phyloP scores from a whole-genome alignment of 2,888 invertebrate genomes.

The Apamea monoglypha region DNA sequence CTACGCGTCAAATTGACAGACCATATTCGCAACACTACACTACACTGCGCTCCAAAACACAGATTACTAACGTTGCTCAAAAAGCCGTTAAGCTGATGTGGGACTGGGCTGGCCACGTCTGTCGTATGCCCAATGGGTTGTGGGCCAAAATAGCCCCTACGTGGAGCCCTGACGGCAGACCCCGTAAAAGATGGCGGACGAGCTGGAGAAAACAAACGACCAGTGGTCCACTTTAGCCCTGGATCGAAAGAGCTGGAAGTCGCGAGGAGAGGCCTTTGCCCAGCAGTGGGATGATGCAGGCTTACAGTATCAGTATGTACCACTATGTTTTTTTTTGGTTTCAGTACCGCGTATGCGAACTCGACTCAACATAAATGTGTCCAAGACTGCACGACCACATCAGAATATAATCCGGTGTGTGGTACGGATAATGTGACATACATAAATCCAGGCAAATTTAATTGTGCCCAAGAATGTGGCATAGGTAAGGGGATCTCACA shows the following conservation, averaged over 20 bases:
- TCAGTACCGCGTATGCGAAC: conserved; percentile 25
- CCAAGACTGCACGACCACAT: conserved; percentile 69
- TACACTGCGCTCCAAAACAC: neutral
- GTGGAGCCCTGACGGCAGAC: neutral
- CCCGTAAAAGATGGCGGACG: neutral
- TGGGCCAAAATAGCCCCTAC: neutral
- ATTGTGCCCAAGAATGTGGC: conserved; percentile 77
- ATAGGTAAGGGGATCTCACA: conserved; percentile 65
- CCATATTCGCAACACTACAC: neutral
- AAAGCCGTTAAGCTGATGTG: neutral
- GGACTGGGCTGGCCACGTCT: neutral
- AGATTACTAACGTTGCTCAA: neutral
- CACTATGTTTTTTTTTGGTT: neutral
- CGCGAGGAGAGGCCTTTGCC: neutral
- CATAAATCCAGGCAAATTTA: conserved; percentile 75
- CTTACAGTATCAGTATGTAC: neutral
- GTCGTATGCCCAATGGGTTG: neutral
- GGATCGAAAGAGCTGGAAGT: neutral
- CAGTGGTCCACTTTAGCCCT: neutral
- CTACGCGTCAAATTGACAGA: neutral
- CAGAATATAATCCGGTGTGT: conserved; percentile 75
- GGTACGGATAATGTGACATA: conserved; percentile 76
- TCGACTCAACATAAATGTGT: conserved; percentile 58
- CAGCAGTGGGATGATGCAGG: neutral
- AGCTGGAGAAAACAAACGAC: neutral